A percentile compares a stretch with the other conserved stretches of the same genome.
Evolutionary conservation across 2,113 vertebrate genomes (phyloP).

Genomic region (Lipophrys pholis): DNA sequence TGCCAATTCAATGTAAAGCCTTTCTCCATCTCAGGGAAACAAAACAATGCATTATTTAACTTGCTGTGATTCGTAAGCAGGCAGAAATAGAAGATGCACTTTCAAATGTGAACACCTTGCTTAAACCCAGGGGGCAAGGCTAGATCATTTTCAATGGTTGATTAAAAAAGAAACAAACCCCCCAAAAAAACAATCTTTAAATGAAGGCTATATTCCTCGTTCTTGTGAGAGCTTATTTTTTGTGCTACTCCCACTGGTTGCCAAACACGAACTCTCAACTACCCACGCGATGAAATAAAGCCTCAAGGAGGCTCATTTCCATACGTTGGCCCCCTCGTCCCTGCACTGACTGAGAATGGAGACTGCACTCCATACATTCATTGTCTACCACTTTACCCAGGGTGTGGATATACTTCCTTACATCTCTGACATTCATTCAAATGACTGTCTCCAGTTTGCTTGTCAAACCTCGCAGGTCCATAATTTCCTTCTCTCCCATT

Average conservation of each 20-base stretch:
- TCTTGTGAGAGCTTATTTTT: constrained; percentile 14
- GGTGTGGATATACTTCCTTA: constrained; percentile 23
- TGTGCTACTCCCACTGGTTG: constrained; percentile 43
- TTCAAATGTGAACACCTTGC: background rate
- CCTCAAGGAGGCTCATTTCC: constrained; percentile 49
- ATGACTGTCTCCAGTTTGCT: constrained; percentile 40
- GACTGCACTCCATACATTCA: constrained; percentile 33
- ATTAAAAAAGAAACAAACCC: constrained; percentile 16
- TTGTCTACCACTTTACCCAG: constrained; percentile 24
- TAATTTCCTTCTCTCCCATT: constrained; percentile 29
- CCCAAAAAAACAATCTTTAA: too few relatives aligned
- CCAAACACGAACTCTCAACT: constrained; percentile 31
- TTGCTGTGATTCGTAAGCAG: constrained; percentile 6
- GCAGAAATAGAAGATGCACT: background rate
- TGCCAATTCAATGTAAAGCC: too few relatives aligned
- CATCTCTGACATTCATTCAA: constrained; percentile 61
- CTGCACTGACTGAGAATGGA: constrained; percentile 14
- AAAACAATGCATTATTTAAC: constrained; percentile 21
- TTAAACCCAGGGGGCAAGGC: constrained; percentile 3
- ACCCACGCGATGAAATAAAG: constrained; percentile 40
- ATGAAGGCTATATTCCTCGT: constrained; percentile 7
- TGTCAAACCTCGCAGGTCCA: constrained; percentile 31
- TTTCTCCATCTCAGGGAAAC: background rate
- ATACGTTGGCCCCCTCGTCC: constrained; percentile 16
- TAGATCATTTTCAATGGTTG: background rate